Conservation (phyloP, 2,888 invertebrate species). For the Dicyrtoma fusca region DNA sequence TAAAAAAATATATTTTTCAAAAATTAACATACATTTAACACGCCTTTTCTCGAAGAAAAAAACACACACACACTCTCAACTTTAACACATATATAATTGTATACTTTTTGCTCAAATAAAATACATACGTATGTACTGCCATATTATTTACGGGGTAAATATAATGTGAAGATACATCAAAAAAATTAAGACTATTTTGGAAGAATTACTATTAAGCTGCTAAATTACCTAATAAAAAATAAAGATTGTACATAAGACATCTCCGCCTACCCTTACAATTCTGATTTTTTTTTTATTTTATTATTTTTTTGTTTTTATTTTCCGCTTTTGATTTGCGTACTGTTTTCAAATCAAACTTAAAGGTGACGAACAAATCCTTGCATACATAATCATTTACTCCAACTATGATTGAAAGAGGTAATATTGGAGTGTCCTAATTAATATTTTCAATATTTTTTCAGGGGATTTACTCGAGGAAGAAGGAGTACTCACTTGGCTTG, state of each 20-base stretch:
- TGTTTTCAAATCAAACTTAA: background rate
- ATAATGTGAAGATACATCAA: background rate
- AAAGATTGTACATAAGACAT: background rate
- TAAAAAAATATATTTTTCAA: slow-evolving; percentile 13
- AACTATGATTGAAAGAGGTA: background rate
- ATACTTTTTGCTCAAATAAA: slow-evolving; percentile 14
- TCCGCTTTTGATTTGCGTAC: background rate
- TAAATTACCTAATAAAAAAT: too few species aligned
- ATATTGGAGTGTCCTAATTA: background rate
- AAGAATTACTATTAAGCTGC: background rate
- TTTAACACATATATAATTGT: slow-evolving; percentile 10
- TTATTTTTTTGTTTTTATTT: background rate
- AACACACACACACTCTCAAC: too few species aligned
- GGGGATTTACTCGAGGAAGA: slow-evolving; percentile 76
- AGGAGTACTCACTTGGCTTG: slow-evolving; percentile 87
- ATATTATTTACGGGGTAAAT: slow-evolving; percentile 13
- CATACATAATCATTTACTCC: background rate
- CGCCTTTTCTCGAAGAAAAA: background rate
- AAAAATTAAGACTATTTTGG: background rate
- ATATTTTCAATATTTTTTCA: slow-evolving; percentile 58
- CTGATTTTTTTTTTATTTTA: background rate
- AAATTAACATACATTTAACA: background rate
- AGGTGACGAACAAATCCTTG: background rate
- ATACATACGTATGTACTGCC: slow-evolving; percentile 34
- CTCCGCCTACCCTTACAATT: background rate